Evolutionary conservation across 2,888 invertebrate genomes (phyloP), one percentile per base, ranked within the genome.

Genomic region (Drosophila anomelani): DNA sequence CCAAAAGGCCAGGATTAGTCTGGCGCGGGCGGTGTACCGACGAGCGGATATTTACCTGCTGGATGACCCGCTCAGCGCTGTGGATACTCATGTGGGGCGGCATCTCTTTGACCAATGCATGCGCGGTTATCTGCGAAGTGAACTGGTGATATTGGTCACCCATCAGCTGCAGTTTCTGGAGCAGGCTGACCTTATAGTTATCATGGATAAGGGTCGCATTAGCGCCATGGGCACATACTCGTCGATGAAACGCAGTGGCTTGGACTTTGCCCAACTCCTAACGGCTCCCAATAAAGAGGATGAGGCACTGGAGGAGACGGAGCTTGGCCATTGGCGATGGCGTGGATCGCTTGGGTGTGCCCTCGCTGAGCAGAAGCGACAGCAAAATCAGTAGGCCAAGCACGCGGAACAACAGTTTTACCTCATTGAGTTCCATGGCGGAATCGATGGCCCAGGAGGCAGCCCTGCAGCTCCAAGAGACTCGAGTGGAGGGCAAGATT

Each of bases 11-110:
- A 94, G 98, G 80, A 96, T 98, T 67, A 97, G 96, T 63, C 94
- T 98, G 51, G 97, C 97, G 0, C 94, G 98, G 79, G 96, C 97
- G 0, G 95, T 97, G 1, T 98, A 97, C 92, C 95, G 96, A 64
- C 95, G 97, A 69, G 95, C 97, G 0, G 96, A 97, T 86, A 95
- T 98, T 78, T 98, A 97, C 90, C 93, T 98, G 17, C 92, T 98
- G 61, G 98, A 98, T 92, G 98, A 98, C 93, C 98, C 98, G 0
- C 93, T 98, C 55, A 96, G 97, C 63, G 98, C 98, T 0, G 98
- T 98, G 23, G 98, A 98, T 93, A 95, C 97, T 0, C 96, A 96
- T 91, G 98, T 98, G 1, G 97, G 97, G 2, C 95, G 96, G 13
- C 96, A 97, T 91, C 93, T 98, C 84, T 98, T 98, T 92, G 96